These are phyloP conservation scores for Pseudotriccus pelzelni DNA, from an alignment of 2,797 vertebrate species.

Conservation along the genomic window DNA sequence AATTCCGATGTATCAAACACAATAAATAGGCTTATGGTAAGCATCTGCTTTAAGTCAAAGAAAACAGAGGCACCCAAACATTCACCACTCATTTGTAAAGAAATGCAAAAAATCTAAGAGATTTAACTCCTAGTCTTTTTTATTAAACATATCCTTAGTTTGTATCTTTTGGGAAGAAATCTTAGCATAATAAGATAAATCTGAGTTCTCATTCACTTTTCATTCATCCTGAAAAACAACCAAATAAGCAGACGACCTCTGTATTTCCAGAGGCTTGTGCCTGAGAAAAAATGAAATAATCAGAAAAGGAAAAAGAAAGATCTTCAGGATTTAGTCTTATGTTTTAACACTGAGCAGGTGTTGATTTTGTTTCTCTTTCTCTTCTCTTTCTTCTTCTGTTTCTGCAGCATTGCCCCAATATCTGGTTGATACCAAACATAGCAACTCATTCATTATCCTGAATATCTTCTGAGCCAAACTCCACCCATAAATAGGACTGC, in stretches of 20 bases:
- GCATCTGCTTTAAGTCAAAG: background rate
- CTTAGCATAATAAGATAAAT: background rate
- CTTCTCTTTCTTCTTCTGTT: background rate
- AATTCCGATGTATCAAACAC: background rate
- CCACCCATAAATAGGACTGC: constrained; percentile 45
- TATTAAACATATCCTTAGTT: background rate
- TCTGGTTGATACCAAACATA: constrained; percentile 15
- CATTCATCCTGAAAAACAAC: background rate
- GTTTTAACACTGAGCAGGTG: background rate
- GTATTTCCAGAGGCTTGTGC: background rate
- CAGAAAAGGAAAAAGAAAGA: background rate
- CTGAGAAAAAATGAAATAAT: background rate
- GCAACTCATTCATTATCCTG: constrained; percentile 45
- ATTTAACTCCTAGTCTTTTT: background rate
- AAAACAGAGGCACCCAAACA: background rate
- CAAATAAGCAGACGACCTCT: background rate
- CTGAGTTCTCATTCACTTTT: background rate
- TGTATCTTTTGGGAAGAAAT: background rate
- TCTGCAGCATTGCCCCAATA: background rate
- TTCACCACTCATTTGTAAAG: background rate
- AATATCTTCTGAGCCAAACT: constrained; percentile 31
- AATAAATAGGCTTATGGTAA: background rate
- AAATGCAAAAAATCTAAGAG: background rate
- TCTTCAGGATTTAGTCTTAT: background rate
- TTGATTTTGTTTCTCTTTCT: background rate